These are phyloP conservation scores for Colostygia pectinataria DNA, from an alignment of 2,888 invertebrate genomes.

Conservation along the genomic window DNA sequence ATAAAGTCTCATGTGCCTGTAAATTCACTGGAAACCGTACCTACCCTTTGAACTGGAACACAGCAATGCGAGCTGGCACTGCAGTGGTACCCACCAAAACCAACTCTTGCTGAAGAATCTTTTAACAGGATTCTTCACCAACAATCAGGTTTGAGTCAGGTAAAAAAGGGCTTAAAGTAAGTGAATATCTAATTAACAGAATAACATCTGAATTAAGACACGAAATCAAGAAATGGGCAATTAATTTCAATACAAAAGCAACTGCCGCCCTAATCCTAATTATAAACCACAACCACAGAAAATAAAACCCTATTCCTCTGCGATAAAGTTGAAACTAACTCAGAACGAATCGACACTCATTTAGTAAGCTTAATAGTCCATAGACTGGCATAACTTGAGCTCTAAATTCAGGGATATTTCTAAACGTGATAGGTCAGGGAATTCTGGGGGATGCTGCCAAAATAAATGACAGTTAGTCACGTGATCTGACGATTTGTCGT, in stretches of 20 bases:
- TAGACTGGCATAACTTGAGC: conserved; percentile 43
- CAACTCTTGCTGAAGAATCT: too few species aligned
- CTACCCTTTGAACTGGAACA: too few species aligned
- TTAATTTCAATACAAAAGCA: conserved; percentile 57
- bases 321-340: conserved; percentile 38
- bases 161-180: too few species aligned
- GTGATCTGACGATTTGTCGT: conserved; percentile 77
- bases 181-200: conserved; percentile 12
- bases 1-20: too few species aligned
- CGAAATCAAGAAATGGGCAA: conserved; percentile 46
- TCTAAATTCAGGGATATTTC: conserved; percentile 9
- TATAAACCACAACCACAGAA: conserved; percentile 25
- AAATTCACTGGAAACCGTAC: too few species aligned
- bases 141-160: too few species aligned
- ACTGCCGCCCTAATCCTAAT: conserved; percentile 49
- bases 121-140: too few species aligned
- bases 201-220: conserved; percentile 44
- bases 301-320: conserved; percentile 24
- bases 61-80: too few species aligned
- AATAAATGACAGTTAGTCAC: conserved; percentile 72
- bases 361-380: conserved; percentile 43
- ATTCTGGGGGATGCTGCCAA: conserved; percentile 40
- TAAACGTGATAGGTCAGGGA: conserved; percentile 20
- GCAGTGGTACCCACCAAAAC: too few species aligned
- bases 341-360: conserved; percentile 39